Evolutionary conservation across 53 echinoderm and acorn worm genomes (phyloP).

Genomic region (Mesocentrotus franciscanus): DNA sequence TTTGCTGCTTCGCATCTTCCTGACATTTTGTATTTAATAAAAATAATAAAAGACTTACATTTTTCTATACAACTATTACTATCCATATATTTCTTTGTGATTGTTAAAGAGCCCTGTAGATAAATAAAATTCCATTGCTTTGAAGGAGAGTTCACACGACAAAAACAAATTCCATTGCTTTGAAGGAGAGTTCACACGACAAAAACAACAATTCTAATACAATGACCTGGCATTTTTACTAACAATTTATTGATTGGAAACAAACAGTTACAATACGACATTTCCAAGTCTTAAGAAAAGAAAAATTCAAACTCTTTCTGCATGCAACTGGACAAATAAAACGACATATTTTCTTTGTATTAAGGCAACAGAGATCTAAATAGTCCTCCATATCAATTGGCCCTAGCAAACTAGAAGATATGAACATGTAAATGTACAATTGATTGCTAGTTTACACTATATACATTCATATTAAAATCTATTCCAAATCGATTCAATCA

Average conservation of each 20-base stretch:
- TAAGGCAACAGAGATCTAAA: constrained; percentile 54
- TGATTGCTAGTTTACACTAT: constrained; percentile 59
- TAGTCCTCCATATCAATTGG: constrained; percentile 51
- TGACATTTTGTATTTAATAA: too few relatives aligned
- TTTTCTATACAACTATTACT: too few relatives aligned
- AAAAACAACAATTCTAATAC: background rate
- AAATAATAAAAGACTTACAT: too few relatives aligned
- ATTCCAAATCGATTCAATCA: constrained; percentile 48
- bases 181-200: too few relatives aligned
- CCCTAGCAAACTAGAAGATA: constrained; percentile 46
- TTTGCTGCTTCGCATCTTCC: too few relatives aligned
- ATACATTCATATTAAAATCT: constrained; percentile 65
- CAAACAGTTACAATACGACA: constrained; percentile 58
- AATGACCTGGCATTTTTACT: constrained; percentile 48
- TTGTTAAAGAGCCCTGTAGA: too few relatives aligned
- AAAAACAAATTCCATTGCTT: too few relatives aligned
- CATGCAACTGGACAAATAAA: constrained; percentile 67
- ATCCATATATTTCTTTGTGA: too few relatives aligned
- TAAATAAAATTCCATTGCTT: background rate
- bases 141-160: background rate
- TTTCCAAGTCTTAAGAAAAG: constrained; percentile 52
- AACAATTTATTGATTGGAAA: constrained; percentile 68
- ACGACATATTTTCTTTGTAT: constrained; percentile 41
- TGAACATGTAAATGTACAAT: constrained; percentile 56
- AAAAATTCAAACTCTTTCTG: constrained; percentile 47